Evolutionary conservation across 2,888 invertebrate species (phyloP), one percentile per base, ranked within the genome.

Genomic region (Drosophila nr. perissopoda): DNA sequence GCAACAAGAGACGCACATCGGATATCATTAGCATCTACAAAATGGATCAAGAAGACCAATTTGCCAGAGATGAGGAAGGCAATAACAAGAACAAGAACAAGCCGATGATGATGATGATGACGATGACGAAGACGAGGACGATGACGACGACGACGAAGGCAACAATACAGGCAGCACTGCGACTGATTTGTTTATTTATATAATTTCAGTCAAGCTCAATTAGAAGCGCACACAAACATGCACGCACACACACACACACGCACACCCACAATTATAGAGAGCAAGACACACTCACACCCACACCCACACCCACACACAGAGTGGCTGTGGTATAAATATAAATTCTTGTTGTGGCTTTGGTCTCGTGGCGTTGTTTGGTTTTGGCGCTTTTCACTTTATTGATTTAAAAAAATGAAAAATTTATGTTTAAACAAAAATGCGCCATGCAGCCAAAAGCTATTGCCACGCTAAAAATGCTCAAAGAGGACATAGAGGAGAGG

Each of bases 401-500:
- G 87, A 87, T 87, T 88, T 81, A 86, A 86, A 90, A 87, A 87
- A 87, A 87, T 87, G 90, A 87, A 87, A 87, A 87, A 90, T 87
- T 87, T 87, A 87, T 87, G 87, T 90, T 86, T 90, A 87, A 87
- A 87, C 90, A 87, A 88, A 86, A 78, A 70, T 86, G 86, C 77
- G 70, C 77, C 72, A 76, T 69, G 79, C 72, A 76, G 76, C 72
- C 84, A 73, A 76, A 74, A 80, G 71, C 57, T 52, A 73, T 64
- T 66, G 74, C 73, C 65, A 52, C 66, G 27, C 52, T 54, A 49
- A 29, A 18, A 6, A 11, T 25, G 34, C 16, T 46, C 25, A 10
- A n/a, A 34, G 57, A 53, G 67, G 65, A 79, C 58, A 62, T 21
- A 36, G 57, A 4, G n/a, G 13, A 33, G 5, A 10, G 68, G 21